Evolutionary conservation across 2,888 invertebrate genomes (phyloP).

Genomic region (Drosophila algonquin): DNA sequence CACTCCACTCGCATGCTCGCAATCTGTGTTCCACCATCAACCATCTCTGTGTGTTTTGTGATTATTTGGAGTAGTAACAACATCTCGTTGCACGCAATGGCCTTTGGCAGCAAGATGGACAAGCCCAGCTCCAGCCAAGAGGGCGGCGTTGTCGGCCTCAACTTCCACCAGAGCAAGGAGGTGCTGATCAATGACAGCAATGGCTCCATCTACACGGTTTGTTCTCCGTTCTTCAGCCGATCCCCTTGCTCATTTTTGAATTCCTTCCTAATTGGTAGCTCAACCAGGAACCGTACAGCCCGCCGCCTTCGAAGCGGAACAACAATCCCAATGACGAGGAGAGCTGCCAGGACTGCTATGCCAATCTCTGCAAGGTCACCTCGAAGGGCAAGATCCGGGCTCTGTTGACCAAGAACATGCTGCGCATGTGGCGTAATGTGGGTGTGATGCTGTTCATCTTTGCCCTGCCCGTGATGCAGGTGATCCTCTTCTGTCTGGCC

Average conservation of each 20-base stretch:
- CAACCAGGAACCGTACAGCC: conserved; percentile 81
- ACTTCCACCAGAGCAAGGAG: conserved; percentile 96
- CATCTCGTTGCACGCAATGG: conserved; percentile 91
- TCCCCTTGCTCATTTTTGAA: not conserved
- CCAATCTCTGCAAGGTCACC: conserved; percentile 85
- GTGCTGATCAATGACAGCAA: conserved; percentile 91
- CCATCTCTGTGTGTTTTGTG: conserved; percentile 51
- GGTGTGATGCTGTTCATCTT: conserved; percentile 97
- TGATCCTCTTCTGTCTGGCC: conserved; percentile 95
- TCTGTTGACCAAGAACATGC: conserved; percentile 93
- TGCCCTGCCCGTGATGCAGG: conserved; percentile 96
- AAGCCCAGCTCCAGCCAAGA: conserved; percentile 94
- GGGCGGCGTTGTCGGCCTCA: conserved; percentile 93
- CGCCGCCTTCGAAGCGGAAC: conserved; percentile 77
- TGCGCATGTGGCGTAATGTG: conserved; percentile 96
- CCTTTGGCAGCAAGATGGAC: conserved; percentile 92
- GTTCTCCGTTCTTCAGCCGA: conserved; percentile 35
- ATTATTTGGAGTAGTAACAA: conserved; percentile 86
- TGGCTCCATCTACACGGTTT: conserved; percentile 85
- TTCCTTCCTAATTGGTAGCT: conserved; percentile 54
- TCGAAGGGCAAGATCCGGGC: conserved; percentile 93
- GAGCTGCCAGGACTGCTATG: conserved; percentile 80
- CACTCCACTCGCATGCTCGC: conserved; percentile 66
- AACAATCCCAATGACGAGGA: conserved; percentile 80
- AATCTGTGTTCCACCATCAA: conserved; percentile 59